Evolutionary conservation across 2,113 vertebrate genomes (phyloP), one percentile per base, ranked within the genome.

Genomic region (Hirundichthys speculiger): DNA sequence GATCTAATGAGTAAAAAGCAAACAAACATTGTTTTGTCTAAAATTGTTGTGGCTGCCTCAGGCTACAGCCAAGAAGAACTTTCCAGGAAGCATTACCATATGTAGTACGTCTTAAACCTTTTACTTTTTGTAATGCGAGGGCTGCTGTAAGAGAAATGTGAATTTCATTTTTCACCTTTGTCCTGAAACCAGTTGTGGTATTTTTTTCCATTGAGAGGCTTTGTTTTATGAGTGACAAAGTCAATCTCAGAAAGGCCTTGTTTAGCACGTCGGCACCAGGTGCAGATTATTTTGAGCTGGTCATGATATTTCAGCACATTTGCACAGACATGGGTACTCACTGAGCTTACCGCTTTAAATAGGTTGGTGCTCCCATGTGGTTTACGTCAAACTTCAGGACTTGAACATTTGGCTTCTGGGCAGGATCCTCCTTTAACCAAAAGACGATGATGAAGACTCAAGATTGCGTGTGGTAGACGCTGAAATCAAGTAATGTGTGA

Each of bases 201-300:
- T 86, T 76, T 80, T 76, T 80, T 64, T 54, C 53, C 72, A 20
- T 63, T 18, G 24, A 27, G 20, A 64, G 49, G 19, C 86, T 87
- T 89, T 88, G 85, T 91, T 87, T 89, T 84, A 80, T 80, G 77
- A 86, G 76, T 57, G 72, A 87, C 83, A 73, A 85, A 83, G 81
- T 86, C 72, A 73, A 71, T 80, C 78, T 80, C 64, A 66, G 80
- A 62, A 18, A 77, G 75, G 59, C 85, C 83, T 84, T 74, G 78
- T 86, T 78, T 19, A 79, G 70, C 83, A 46, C 73, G 68, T 83
- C 80, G 49, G 85, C 88, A 89, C 90, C 91, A 92, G 91, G 90
- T 92, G 91, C 90, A 86, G 90, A 78, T 90, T 90, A 91, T 92
- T 92, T 91, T 84, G 80, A 88, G 88, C 69, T 71, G 77, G 64